Evolutionary conservation across 2,797 vertebrate species (phyloP), one percentile per base, ranked within the genome.

Genomic region (Notoglanidium macrostoma): DNA sequence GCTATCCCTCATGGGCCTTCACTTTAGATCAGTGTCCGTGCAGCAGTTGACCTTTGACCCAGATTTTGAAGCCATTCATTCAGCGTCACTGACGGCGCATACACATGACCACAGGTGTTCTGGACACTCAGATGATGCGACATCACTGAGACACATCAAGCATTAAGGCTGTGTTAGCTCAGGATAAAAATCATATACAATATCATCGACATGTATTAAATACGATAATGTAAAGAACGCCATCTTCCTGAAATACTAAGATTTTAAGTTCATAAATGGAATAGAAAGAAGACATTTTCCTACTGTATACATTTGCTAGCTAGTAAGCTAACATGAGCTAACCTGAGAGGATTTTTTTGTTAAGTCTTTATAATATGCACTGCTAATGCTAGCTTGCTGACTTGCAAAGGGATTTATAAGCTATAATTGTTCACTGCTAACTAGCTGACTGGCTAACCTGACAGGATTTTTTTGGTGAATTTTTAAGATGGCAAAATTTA

Each of bases 11-110:
- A 74, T 80, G 51, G 61, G 26, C 54, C 87, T 87, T 89, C 89
- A 57, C 63, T 74, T 83, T 82, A 83, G 54, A 91, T 91, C 76
- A 89, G 76, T 85, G 81, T 91, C 86, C 82, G n/a, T 73, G 77
- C 70, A 82, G 87, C 68, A 86, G 68, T 65, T 87, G 88, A 77
- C 84, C 83, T 89, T 84, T 91, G 85, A 83, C 87, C 87, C 63
- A 68, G 17, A 32, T 74, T 84, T 73, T 40, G 32, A 23, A 73
- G 54, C 8, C 55, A 59, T 84, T 85, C 19, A 85, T 85, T 86
- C 87, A 81, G 70, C 35, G 32, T 72, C 85, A 86, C 80, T 57
- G 73, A 40, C 76, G 26, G 40, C 77, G 44, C 40, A 40, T 61
- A 17, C 29, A 77, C 17, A 2, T 32, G 73, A 65, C n/a, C 77